These are phyloP conservation scores for Chrysemys picta DNA, from an alignment of 2,113 vertebrate genomes.

Conservation along the genomic window DNA sequence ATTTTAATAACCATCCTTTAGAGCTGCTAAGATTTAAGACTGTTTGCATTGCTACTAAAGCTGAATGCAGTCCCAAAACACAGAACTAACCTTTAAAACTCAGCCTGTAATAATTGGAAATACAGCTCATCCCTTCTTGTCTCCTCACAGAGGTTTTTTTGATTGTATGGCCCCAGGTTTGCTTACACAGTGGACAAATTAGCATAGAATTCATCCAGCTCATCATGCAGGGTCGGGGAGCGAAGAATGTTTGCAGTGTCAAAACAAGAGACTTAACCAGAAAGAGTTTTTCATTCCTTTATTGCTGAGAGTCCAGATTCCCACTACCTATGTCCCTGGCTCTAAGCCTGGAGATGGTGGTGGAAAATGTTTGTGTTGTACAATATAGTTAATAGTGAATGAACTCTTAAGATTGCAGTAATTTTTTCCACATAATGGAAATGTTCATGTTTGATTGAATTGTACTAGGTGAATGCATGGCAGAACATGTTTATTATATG, in stretches of 20 bases:
- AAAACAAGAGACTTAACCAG: background rate
- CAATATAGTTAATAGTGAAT: background rate
- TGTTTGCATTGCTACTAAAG: background rate
- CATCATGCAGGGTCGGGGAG: background rate
- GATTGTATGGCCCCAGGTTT: background rate
- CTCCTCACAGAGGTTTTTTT: background rate
- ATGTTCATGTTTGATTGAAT: background rate
- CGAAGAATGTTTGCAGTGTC: background rate
- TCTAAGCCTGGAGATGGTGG: background rate
- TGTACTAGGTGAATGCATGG: background rate
- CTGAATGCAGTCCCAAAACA: background rate
- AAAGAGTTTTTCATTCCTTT: background rate
- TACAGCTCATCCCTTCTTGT: background rate
- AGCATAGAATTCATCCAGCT: background rate
- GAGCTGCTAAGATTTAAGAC: background rate
- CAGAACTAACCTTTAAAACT: background rate
- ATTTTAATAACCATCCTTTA: slow-evolving; percentile 27
- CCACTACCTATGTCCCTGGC: background rate
- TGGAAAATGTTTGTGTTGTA: background rate
- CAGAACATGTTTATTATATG: background rate
- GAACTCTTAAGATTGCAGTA: background rate
- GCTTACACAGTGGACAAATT: background rate
- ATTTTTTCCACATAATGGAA: background rate
- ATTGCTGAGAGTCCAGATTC: background rate
- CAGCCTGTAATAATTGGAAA: background rate